phyloP scores from a whole-genome alignment of 1,140 invertebrate genomes.

The Subanguina moxae region DNA sequence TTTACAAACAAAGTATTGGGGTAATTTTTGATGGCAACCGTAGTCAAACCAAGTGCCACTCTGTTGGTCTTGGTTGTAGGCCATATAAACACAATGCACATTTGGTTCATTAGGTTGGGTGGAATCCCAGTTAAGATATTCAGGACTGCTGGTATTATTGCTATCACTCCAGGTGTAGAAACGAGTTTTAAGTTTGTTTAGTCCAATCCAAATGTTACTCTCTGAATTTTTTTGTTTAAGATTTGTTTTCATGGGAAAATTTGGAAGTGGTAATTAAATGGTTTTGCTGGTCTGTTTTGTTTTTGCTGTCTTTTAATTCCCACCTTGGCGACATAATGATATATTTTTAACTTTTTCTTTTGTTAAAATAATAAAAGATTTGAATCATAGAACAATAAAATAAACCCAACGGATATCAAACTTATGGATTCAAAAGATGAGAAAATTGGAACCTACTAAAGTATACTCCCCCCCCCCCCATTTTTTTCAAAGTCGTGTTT shows the following conservation, averaged over 20 bases:
- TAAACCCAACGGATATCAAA: too few relatives aligned
- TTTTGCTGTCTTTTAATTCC: too few relatives aligned
- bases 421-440: too few relatives aligned
- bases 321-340: too few relatives aligned
- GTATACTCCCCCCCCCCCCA: too few relatives aligned
- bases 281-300: too few relatives aligned
- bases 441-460: too few relatives aligned
- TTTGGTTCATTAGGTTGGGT: slow-evolving; percentile 55
- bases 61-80: slow-evolving; percentile 51
- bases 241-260: not conserved
- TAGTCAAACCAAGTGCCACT: slow-evolving; percentile 56
- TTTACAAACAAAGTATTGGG: slow-evolving; percentile 57
- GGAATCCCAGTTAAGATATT: slow-evolving; percentile 54
- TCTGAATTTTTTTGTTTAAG: slow-evolving; percentile 32
- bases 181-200: slow-evolving; percentile 41
- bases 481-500: too few relatives aligned
- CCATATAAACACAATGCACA: slow-evolving; percentile 54
- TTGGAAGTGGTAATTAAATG: too few relatives aligned
- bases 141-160: slow-evolving; percentile 6
- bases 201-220: slow-evolving; percentile 56
- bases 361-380: too few relatives aligned
- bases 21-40: slow-evolving; percentile 43
- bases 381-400: too few relatives aligned
- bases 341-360: too few relatives aligned
- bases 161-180: slow-evolving; percentile 51